These are phyloP conservation scores for Drosophila orena DNA, from an alignment of 1,140 invertebrate species.

Conservation along the genomic window DNA sequence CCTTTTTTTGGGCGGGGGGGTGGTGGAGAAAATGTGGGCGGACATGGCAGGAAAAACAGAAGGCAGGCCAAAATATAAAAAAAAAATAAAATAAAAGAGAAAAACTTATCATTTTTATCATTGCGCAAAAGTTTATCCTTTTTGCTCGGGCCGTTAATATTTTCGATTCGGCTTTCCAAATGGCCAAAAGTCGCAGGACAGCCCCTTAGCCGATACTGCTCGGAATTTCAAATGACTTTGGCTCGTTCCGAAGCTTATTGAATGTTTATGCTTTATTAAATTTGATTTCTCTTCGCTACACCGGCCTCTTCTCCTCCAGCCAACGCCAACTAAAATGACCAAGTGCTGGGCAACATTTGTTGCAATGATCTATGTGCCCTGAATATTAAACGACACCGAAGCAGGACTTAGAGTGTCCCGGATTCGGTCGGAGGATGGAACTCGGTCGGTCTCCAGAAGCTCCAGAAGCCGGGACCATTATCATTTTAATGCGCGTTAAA, in stretches of 20 bases:
- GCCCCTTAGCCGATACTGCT: slow-evolving; percentile 56
- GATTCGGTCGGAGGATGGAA: slow-evolving; percentile 5
- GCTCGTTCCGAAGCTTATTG: slow-evolving; percentile 72
- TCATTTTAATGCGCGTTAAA: slow-evolving; percentile 84
- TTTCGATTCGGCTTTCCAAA: slow-evolving; percentile 72
- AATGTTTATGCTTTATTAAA: slow-evolving; percentile 84
- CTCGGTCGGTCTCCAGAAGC: background rate
- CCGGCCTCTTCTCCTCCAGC: slow-evolving; percentile 6
- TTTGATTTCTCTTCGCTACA: slow-evolving; percentile 69
- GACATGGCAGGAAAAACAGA: slow-evolving; percentile 29
- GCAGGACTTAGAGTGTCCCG: slow-evolving; percentile 18
- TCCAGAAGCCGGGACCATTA: slow-evolving; percentile 53
- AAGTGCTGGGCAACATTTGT: slow-evolving; percentile 74
- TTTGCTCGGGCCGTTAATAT: slow-evolving; percentile 77
- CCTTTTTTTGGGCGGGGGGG: slow-evolving; percentile 28
- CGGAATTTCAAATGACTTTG: slow-evolving; percentile 81
- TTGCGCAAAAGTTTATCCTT: slow-evolving; percentile 83
- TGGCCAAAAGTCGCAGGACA: slow-evolving; percentile 45
- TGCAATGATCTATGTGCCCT: slow-evolving; percentile 83
- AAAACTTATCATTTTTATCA: slow-evolving; percentile 84
- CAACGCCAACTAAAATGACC: slow-evolving; percentile 27
- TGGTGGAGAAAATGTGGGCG: background rate
- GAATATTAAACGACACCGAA: slow-evolving; percentile 73
- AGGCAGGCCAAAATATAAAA: slow-evolving; percentile 2
- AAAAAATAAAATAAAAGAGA: slow-evolving; percentile 22